A percentile compares a stretch with the other conserved stretches of the same genome.
phyloP scores from a whole-genome alignment of 2,113 vertebrate genomes.

The Xiphophorus maculatus region DNA sequence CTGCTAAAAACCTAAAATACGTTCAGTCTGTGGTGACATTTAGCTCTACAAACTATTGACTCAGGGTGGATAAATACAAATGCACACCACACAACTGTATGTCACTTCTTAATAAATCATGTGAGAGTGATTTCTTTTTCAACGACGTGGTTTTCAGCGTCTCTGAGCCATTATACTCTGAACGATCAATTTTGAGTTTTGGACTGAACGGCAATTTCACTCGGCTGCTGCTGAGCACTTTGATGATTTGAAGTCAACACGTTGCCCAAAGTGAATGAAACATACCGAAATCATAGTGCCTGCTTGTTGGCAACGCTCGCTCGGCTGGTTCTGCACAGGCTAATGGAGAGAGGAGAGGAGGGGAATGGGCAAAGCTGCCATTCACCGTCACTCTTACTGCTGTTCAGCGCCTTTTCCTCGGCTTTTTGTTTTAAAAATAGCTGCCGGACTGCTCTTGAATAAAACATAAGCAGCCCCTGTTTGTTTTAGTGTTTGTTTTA shows the following conservation, averaged over 20 bases:
- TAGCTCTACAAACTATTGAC: too few species aligned
- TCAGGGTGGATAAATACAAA: too few species aligned
- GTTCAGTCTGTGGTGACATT: too few species aligned
- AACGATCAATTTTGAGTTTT: neutral
- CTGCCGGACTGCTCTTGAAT: constrained; percentile 47
- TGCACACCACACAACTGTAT: too few species aligned
- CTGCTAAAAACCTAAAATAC: too few species aligned
- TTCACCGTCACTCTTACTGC: constrained; percentile 37
- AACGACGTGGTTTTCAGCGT: neutral
- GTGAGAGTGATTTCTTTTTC: too few species aligned
- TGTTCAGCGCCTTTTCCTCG: neutral
- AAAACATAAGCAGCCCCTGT: constrained; percentile 48
- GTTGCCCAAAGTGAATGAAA: constrained; percentile 45
- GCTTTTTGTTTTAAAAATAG: constrained; percentile 58
- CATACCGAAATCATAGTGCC: constrained; percentile 52
- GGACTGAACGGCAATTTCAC: constrained; percentile 8
- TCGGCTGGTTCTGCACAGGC: constrained; percentile 32
- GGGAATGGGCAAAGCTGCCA: constrained; percentile 44
- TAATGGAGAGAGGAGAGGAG: constrained; percentile 56
- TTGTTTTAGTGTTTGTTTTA: constrained; percentile 28
- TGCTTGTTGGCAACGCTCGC: constrained; percentile 33
- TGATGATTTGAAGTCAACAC: constrained; percentile 47
- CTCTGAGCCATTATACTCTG: neutral
- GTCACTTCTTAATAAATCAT: too few species aligned
- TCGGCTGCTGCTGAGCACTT: constrained; percentile 30